Base-by-base conservation (phyloP, 2,888 invertebrate species). In the Melolontha melolontha region DNA sequence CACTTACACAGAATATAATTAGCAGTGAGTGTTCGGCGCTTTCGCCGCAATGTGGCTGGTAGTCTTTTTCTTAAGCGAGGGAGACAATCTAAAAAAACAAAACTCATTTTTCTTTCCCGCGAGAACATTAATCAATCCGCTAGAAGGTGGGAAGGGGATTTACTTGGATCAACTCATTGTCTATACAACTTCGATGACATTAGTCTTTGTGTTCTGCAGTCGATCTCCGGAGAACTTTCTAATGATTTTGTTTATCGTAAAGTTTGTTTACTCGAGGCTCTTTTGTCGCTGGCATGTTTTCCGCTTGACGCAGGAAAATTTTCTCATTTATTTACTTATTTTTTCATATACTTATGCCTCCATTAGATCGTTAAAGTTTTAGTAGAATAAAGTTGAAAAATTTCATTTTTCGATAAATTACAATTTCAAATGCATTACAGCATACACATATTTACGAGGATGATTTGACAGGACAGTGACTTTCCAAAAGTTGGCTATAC, bases 51-150 rank as follows among this genome's bases (percentile, higher is more conserved):
- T 34, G 34, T 40, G 54, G 11, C 27, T 29, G 51, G 12, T 51
- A 51, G 51, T 51, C 51, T 76, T 75, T 72, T 72, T 72, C 70
- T 74, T 70, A 73, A 69, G 73, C 71, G 74, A 40, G 34, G 39
- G 54, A 39, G 54, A 40, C 54, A 40, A 41, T 27, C 22, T 57
- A 42, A 57, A 57, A 74, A 76, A 76, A 75, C 76, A 77, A 74
- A 76, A 74, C 77, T 77, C 78, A 77, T 78, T 78, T 78, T 77
- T 79, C 78, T 78, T 77, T 76, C 74, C 75, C 73, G 72, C 72
- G 70, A 59, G 71, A 73, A 76, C 78, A 78, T 78, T 77, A 78
- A 79, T 78, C 78, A 79, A 79, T 78, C 77, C 68, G 39, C 50
- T 57, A 70, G 66, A 64, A 64, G 71, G 69, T 52, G 68, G 68